Evolutionary conservation across 2,113 vertebrate species (phyloP).

Genomic region (sheep (Ovis aries)): ARS-UI_Ramb_v3.0 NC_056057.1:17651501-17652000

Average conservation of each 20-base stretch:
- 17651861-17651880: neutral
- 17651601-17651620: neutral
- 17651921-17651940: neutral
- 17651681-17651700: neutral
- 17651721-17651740: neutral
- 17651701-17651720: neutral
- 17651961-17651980: neutral
- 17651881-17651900: neutral
- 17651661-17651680: neutral
- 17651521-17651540: neutral
- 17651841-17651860: neutral
- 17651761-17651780: neutral
- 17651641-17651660: neutral
- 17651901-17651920: neutral
- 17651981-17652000: neutral
- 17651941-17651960: neutral
- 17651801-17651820: neutral
- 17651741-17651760: neutral
- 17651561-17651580: neutral
- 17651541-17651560: neutral
- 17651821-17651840: neutral
- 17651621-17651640: neutral
- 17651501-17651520: neutral
- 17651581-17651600: neutral
- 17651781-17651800: neutral